These are phyloP conservation scores for Cistogaster globosa DNA, from an alignment of 2,888 invertebrate genomes.

Conservation along the genomic window DNA sequence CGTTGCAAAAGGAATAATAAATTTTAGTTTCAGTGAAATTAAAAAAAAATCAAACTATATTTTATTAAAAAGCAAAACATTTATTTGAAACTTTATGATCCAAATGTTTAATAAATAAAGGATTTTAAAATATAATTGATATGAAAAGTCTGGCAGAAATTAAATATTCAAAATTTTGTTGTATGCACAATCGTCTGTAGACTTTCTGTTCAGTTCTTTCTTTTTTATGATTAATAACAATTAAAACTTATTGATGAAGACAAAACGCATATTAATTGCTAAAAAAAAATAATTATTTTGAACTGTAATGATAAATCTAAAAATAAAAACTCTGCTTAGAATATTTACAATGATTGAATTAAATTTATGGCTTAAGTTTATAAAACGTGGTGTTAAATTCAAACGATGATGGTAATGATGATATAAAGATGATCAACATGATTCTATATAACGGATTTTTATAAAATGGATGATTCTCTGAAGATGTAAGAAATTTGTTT, in stretches of 20 bases:
- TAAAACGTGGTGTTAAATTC: slow-evolving; percentile 65
- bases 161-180: slow-evolving; percentile 33
- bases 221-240: not conserved
- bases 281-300: slow-evolving; percentile 17
- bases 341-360: slow-evolving; percentile 11
- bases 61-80: not conserved
- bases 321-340: slow-evolving; percentile 25
- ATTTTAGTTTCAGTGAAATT: not conserved
- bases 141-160: not conserved
- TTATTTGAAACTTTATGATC: not conserved
- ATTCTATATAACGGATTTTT: slow-evolving; percentile 47
- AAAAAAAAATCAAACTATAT: not conserved
- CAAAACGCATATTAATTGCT: not conserved
- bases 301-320: slow-evolving; percentile 18
- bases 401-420: slow-evolving; percentile 48
- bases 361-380: slow-evolving; percentile 38
- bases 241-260: slow-evolving; percentile 34
- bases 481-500: slow-evolving; percentile 45
- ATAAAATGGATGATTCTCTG: slow-evolving; percentile 29
- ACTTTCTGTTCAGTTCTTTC: slow-evolving; percentile 4
- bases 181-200: slow-evolving; percentile 46
- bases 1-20: slow-evolving; percentile 68
- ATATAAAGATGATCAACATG: slow-evolving; percentile 7
- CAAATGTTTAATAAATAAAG: not conserved
- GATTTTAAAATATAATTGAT: not conserved